These are phyloP conservation scores for Odontothrips loti DNA, from an alignment of 2,888 invertebrate species.

Conservation along the genomic window DNA sequence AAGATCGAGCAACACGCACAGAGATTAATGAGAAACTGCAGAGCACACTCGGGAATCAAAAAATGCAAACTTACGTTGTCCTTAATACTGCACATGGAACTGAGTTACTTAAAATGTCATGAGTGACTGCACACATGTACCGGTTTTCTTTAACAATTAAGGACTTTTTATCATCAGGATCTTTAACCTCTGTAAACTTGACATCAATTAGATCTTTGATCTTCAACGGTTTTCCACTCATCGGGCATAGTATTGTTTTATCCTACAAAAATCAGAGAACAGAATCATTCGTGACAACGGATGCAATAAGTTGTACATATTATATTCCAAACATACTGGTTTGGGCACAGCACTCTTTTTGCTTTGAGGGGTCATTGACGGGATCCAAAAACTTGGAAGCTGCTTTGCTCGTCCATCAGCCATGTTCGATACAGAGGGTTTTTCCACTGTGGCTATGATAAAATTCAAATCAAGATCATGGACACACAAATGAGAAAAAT, in stretches of 20 bases:
- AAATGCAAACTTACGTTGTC: slow-evolving; percentile 64
- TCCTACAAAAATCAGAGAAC: slow-evolving; percentile 49
- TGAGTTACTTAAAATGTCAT: slow-evolving; percentile 91
- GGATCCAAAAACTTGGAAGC: slow-evolving; percentile 95
- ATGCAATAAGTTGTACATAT: slow-evolving; percentile 3
- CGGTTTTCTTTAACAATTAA: slow-evolving; percentile 84
- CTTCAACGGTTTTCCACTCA: slow-evolving; percentile 78
- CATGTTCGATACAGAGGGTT: slow-evolving; percentile 71
- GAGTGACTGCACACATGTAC: slow-evolving; percentile 97
- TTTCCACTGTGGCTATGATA: slow-evolving; percentile 28
- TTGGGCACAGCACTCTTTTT: slow-evolving; percentile 66
- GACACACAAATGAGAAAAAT: slow-evolving; percentile 18
- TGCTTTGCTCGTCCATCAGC: slow-evolving; percentile 70
- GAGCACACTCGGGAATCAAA: not conserved
- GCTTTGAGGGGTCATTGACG: slow-evolving; percentile 85
- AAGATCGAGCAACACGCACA: slow-evolving; percentile 39
- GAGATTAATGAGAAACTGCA: not conserved
- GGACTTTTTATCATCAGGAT: slow-evolving; percentile 80
- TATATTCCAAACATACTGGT: slow-evolving; percentile 55
- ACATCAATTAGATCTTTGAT: slow-evolving; percentile 89
- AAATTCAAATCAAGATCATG: not conserved
- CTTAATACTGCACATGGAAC: slow-evolving; percentile 89
- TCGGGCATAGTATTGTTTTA: slow-evolving; percentile 73
- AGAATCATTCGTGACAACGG: slow-evolving; percentile 19
- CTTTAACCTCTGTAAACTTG: slow-evolving; percentile 86